Base-by-base conservation (phyloP, 2,797 vertebrate genomes). In the Acipenser oxyrinchus region DNA sequence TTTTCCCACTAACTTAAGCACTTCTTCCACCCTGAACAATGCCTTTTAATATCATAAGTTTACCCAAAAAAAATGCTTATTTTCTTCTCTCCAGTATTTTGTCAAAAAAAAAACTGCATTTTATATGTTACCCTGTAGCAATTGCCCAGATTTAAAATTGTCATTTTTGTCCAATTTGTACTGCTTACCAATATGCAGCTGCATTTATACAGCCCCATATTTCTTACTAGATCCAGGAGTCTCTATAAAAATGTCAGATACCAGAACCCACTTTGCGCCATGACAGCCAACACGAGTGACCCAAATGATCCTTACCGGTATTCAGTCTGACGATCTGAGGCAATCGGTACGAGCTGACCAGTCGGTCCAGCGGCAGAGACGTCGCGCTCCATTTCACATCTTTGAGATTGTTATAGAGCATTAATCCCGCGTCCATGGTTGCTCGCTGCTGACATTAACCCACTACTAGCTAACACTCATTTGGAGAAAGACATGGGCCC, bases 331-430 rank as follows among this genome's bases (percentile, higher is more conserved):
- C 94, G 74, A 99, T 91, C 78, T 97, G 96, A 9, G 96, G 96
- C 76, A 97, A 82, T 68, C 93, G 91, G 76, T 98, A 94, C 12
- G 90, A 84, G 79, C 92, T 93, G 83, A 99, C 92, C 50, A 99
- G 88, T 75, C 93, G 88, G 82, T 99, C 95, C 75, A 98, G 76
- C 1, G 93, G 92, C 52, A 96, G 77, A 58, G 94, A 86, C 78
- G 91, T 91, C 64, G 88, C 82, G 83, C 95, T 97, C 96, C 96
- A 98, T 76, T 93, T 91, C 70, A 97, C 89, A 79, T 97, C 94
- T 90, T 95, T 94, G 76, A 95, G 86, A 78, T 88, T 93, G 84
- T 90, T 93, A 82, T 91, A 92, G 84, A 89, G 84, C 82, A 92
- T 89, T 72, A 89, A 87, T 79, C 89, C 90, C 75, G 91, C 89